Conservation (phyloP, 2,888 invertebrate genomes). For the Folsomia manolachei region DNA sequence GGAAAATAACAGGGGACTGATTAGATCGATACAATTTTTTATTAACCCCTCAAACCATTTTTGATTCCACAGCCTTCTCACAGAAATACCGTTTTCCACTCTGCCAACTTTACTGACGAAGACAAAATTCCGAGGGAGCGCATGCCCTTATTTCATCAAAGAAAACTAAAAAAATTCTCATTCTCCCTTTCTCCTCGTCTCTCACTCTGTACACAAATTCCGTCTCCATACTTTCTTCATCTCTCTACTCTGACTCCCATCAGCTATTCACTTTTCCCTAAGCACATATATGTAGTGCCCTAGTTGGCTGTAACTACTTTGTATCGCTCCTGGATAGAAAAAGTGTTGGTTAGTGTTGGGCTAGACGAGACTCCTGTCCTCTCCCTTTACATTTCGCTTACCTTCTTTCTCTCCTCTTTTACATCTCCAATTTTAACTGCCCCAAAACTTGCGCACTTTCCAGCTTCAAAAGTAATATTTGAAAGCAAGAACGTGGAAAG, state of each 20-base stretch:
- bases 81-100: constrained; percentile 49
- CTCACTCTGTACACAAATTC: constrained; percentile 18
- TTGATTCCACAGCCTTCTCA: constrained; percentile 41
- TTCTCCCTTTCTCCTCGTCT: constrained; percentile 34
- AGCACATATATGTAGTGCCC: constrained; percentile 22
- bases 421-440: constrained; percentile 42
- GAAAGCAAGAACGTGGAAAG: constrained; percentile 13
- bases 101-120: constrained; percentile 30
- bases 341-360: too few relatives aligned
- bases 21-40: constrained; percentile 51
- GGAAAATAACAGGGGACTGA: constrained; percentile 42
- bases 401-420: constrained; percentile 17
- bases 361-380: constrained; percentile 8
- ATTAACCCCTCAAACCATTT: constrained; percentile 52
- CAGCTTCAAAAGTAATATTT: constrained; percentile 14
- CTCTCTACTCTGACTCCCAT: constrained; percentile 9
- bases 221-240: constrained; percentile 25
- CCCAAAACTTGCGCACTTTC: constrained; percentile 48
- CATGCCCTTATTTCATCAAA: constrained; percentile 50
- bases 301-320: neutral
- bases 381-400: constrained; percentile 25
- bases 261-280: constrained; percentile 10
- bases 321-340: neutral
- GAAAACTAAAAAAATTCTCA: constrained; percentile 44
- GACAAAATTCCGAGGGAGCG: constrained; percentile 45